These are phyloP conservation scores for Herpetotheres cachinnans DNA, from an alignment of 2,113 vertebrate species.

Conservation along the genomic window DNA sequence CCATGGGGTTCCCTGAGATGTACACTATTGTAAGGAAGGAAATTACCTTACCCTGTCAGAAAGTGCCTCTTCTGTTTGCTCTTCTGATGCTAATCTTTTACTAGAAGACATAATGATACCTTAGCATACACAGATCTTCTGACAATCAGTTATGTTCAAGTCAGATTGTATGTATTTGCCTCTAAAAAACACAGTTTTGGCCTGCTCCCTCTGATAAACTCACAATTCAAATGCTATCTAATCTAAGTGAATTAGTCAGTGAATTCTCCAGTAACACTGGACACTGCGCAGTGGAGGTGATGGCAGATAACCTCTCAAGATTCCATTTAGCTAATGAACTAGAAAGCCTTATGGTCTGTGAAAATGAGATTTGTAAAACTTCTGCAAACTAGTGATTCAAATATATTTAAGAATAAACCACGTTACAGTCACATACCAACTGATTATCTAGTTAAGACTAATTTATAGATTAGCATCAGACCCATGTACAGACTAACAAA, in stretches of 20 bases:
- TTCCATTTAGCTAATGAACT: background rate
- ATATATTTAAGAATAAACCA: background rate
- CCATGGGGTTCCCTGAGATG: background rate
- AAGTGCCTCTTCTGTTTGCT: background rate
- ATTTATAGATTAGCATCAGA: background rate
- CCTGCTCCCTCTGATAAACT: background rate
- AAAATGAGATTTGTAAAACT: background rate
- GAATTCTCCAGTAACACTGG: background rate
- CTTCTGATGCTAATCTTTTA: background rate
- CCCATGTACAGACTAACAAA: background rate
- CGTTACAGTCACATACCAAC: accelerated
- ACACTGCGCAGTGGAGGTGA: background rate
- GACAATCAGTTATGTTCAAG: background rate
- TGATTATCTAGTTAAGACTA: background rate
- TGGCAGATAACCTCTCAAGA: background rate
- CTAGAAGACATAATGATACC: background rate
- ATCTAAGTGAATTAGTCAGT: background rate
- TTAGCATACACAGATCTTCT: background rate
- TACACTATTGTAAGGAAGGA: background rate
- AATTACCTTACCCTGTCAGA: background rate
- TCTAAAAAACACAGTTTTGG: background rate
- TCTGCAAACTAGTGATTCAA: background rate
- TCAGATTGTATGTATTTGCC: background rate
- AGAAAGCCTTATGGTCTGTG: background rate
- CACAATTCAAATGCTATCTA: background rate